Evolutionary conservation across 2,888 invertebrate genomes (phyloP).

Genomic region (Gymnocheta viridis): DNA sequence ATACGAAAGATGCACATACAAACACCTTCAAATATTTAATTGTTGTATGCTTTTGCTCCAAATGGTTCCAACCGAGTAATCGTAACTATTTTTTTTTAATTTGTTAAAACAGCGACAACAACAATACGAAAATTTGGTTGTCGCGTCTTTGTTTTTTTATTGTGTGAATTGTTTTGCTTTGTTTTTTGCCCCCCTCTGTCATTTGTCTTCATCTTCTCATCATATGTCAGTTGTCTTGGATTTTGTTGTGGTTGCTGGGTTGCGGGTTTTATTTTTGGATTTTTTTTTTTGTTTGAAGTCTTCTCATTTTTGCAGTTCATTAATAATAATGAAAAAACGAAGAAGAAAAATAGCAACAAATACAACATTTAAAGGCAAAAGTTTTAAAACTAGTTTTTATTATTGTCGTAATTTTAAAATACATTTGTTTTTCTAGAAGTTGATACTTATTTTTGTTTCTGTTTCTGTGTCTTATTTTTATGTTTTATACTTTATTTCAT

Average conservation of each 20-base stretch:
- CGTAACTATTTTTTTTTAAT: constrained; percentile 33
- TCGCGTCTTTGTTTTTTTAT: constrained; percentile 21
- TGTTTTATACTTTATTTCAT: constrained; percentile 35
- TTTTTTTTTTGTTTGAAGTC: constrained; percentile 11
- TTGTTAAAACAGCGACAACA: constrained; percentile 19
- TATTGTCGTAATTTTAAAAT: constrained; percentile 20
- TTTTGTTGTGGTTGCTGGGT: neutral
- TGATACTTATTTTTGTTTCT: constrained; percentile 9
- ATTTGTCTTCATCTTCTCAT: constrained; percentile 36
- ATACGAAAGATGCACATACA: neutral
- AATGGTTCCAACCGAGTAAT: constrained; percentile 52
- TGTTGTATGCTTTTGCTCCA: constrained; percentile 23
- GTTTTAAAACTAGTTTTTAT: constrained; percentile 40
- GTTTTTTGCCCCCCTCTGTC: constrained; percentile 32
- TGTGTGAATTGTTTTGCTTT: constrained; percentile 28
- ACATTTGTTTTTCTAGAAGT: neutral
- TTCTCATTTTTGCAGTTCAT: constrained; percentile 53
- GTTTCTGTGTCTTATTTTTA: neutral
- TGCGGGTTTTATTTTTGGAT: neutral
- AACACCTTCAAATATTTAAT: neutral
- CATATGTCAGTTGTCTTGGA: constrained; percentile 1
- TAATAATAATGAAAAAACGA: constrained; percentile 37
- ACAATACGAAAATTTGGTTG: neutral
- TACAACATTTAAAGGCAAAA: neutral
- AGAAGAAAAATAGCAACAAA: constrained; percentile 13